Evolutionary conservation across 1,140 invertebrate species (phyloP).

Genomic region (Cylas formicarius): DNA sequence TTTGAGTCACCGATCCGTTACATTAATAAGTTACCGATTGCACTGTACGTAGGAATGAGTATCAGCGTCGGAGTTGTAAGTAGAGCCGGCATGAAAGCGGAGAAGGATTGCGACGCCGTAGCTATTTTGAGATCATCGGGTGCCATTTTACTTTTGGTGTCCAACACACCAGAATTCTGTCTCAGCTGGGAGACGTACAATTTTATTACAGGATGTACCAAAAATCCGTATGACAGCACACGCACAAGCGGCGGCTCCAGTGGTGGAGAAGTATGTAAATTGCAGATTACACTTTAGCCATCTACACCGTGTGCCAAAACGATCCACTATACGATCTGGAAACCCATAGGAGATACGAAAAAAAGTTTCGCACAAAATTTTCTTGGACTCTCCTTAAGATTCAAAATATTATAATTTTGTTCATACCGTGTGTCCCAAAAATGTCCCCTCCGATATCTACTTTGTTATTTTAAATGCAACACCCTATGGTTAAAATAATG

Average conservation of each 20-base stretch:
- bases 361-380: no score
- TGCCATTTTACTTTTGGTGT: conserved; percentile 70
- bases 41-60: conserved; percentile 49
- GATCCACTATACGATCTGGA: no score
- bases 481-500: no score
- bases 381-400: no score
- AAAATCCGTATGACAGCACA: conserved; percentile 69
- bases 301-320: no score
- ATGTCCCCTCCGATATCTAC: no score
- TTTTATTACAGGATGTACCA: conserved; percentile 60
- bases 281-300: no score
- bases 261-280: conserved; percentile 62
- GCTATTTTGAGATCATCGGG: conserved; percentile 55
- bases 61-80: conserved; percentile 55
- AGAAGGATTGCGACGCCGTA: conserved; percentile 56
- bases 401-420: no score
- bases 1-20: conserved; percentile 45
- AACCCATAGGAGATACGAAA: no score
- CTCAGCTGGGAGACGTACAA: conserved; percentile 63
- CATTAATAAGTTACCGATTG: neutral
- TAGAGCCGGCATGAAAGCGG: conserved; percentile 50
- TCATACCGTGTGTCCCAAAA: no score
- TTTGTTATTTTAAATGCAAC: no score
- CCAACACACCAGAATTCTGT: conserved; percentile 76
- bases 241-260: conserved; percentile 67